phyloP scores from a whole-genome alignment of 2,888 invertebrate genomes.

The Parochlus steinenii region DNA sequence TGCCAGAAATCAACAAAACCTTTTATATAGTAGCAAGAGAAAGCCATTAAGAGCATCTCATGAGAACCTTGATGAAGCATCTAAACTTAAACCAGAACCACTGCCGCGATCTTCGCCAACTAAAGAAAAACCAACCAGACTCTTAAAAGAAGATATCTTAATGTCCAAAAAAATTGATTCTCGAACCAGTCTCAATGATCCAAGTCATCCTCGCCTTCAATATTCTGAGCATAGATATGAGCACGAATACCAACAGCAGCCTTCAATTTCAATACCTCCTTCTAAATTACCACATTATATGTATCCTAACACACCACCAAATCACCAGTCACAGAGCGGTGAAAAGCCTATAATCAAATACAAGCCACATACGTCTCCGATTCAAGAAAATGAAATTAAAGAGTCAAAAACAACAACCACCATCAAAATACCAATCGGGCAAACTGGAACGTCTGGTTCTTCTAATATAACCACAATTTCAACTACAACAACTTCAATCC shows the following conservation, averaged over 20 bases:
- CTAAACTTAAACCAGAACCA: conserved; percentile 31
- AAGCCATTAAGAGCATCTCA: conserved; percentile 28
- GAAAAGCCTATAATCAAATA: conserved; percentile 13
- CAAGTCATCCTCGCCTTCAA: conserved; percentile 53
- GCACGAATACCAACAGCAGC: conserved; percentile 34
- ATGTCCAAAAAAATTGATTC: conserved; percentile 35
- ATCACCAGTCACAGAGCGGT: conserved; percentile 22
- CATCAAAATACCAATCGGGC: conserved; percentile 12
- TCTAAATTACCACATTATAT: conserved; percentile 45
- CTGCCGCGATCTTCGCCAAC: conserved; percentile 28
- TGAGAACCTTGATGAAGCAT: conserved; percentile 24
- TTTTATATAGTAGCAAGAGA: conserved; percentile 34
- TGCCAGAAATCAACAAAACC: conserved; percentile 29
- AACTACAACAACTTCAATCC: conserved; percentile 12
- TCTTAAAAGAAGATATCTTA: conserved; percentile 33
- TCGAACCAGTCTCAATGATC: conserved; percentile 31
- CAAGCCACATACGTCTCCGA: conserved; percentile 27
- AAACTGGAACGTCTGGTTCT: conserved; percentile 5
- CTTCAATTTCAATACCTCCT: conserved; percentile 32
- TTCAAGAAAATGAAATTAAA: conserved; percentile 29
- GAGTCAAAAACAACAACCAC: conserved; percentile 24
- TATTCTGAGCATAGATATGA: conserved; percentile 67
- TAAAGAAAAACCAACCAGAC: conserved; percentile 20
- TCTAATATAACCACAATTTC: conserved; percentile 11
- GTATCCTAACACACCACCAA: conserved; percentile 35